Percentiles rank a stretch among this genome's conserved stretches.
These are phyloP conservation scores for Holothuria scabra DNA, from an alignment of 53 echinoderm and acorn worm species.

Conservation along the genomic window DNA sequence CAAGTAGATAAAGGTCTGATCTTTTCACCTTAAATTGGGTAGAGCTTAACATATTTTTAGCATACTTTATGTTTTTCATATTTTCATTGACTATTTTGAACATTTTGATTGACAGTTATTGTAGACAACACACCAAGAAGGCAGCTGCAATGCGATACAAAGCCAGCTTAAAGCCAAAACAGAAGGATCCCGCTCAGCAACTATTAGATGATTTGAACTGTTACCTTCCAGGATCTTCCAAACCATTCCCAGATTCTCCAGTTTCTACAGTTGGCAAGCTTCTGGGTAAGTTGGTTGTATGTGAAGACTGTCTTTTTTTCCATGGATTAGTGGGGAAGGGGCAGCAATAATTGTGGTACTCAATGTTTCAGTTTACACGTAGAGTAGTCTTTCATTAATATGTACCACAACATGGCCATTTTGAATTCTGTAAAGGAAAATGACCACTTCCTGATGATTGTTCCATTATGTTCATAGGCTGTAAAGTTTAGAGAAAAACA, in stretches of 20 bases:
- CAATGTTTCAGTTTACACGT: background rate
- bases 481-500: no score
- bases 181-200: constrained; percentile 71
- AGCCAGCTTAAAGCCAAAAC: constrained; percentile 84
- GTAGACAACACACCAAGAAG: constrained; percentile 16
- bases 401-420: no score
- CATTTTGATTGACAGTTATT: background rate
- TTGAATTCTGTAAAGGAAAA: background rate
- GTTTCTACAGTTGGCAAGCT: constrained; percentile 75
- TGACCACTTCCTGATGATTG: no score
- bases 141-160: constrained; percentile 80
- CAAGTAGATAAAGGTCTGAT: no score
- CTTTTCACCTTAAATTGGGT: no score
- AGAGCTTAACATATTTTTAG: no score
- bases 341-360: background rate
- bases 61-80: no score
- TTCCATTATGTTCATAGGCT: no score
- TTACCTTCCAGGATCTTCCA: constrained; percentile 69
- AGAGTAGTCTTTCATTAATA: no score
- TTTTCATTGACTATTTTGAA: no score
- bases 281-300: constrained; percentile 58
- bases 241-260: constrained; percentile 62
- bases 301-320: background rate
- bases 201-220: constrained; percentile 76
- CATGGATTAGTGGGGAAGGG: background rate